Evolutionary conservation across 1,140 invertebrate species (phyloP), one percentile per base, ranked within the genome.

Genomic region (Heliconius melpomene): DNA sequence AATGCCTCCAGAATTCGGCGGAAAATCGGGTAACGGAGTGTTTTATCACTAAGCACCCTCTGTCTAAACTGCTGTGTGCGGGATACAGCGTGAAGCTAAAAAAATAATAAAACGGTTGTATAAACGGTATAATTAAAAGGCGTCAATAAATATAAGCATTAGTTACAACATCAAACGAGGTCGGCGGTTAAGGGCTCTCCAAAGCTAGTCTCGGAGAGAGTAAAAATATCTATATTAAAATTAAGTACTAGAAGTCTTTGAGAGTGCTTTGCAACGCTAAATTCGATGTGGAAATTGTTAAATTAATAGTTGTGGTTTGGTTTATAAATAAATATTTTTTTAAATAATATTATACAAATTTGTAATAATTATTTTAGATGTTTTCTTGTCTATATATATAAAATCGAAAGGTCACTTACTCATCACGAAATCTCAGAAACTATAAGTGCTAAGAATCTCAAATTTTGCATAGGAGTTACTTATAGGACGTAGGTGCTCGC

Each of bases 171-270:
- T 66, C 26, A 66, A 66, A 66, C 60, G 26, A 66, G 60, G 60
- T 66, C 60, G 60, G 60, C 3, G 5, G 60, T 29, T 66, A 66
- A 66, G 60, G 26, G 60, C 60, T 13, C 60, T 66, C 26, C 11
- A 66, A 29, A 1, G n/a, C 60, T 29, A 29, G 60, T 26, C 60
- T 66, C 23, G 23, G 26, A 66, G 60, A 66, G 23, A 29, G 60
- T 66, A 66, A 66, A 57, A 66, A 66, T 66, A 66, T 66, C 26
- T 13, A 66, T 66, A 66, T 66, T 66, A 66, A 66, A 66, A 26
- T 66, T 66, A 66, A 66, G 60, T 66, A 29, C 60, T 66, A 66
- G 16, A 57, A 36, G 60, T 66, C 60, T 26, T 23, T 26, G 16
- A 66, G 60, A 66, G 60, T 16, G 60, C 26, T 66, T 57, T 57